A percentile compares a stretch with the other conserved stretches of the same genome.
phyloP scores from a whole-genome alignment of 2,888 invertebrate genomes.

The Ennomos erosarius region DNA sequence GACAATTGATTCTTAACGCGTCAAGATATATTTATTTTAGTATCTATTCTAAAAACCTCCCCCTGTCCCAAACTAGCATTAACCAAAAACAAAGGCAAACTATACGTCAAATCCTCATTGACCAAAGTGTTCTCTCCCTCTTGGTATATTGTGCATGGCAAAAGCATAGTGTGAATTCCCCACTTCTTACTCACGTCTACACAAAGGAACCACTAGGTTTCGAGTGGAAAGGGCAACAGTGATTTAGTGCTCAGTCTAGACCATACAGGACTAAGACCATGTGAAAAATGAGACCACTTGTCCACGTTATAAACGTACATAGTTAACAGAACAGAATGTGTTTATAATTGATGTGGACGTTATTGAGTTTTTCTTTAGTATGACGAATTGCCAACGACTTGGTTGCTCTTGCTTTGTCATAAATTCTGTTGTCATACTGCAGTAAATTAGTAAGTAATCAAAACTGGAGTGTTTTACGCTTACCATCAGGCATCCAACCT shows the following conservation, averaged over 20 bases:
- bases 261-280: conserved; percentile 12
- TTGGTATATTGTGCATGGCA: conserved; percentile 7
- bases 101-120: not conserved
- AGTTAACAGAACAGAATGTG: conserved; percentile 12
- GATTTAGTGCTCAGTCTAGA: conserved; percentile 20
- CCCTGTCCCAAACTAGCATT: too few relatives aligned
- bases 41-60: too few relatives aligned
- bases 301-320: not conserved
- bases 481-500: too few relatives aligned
- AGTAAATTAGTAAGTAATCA: too few relatives aligned
- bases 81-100: too few relatives aligned
- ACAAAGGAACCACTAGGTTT: conserved; percentile 29
- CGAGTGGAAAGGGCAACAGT: conserved; percentile 34
- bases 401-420: too few relatives aligned
- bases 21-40: too few relatives aligned
- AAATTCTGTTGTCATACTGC: too few relatives aligned
- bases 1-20: too few relatives aligned
- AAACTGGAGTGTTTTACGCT: too few relatives aligned
- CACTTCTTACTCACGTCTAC: conserved; percentile 31
- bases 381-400: conserved; percentile 3
- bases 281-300: conserved; percentile 10
- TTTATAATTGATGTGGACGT: conserved; percentile 6
- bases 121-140: conserved; percentile 9
- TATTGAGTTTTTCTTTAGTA: conserved; percentile 2
- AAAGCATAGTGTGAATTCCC: conserved; percentile 32